Conservation (phyloP, 2,113 vertebrate species). For the Carlito syrichta region DNA sequence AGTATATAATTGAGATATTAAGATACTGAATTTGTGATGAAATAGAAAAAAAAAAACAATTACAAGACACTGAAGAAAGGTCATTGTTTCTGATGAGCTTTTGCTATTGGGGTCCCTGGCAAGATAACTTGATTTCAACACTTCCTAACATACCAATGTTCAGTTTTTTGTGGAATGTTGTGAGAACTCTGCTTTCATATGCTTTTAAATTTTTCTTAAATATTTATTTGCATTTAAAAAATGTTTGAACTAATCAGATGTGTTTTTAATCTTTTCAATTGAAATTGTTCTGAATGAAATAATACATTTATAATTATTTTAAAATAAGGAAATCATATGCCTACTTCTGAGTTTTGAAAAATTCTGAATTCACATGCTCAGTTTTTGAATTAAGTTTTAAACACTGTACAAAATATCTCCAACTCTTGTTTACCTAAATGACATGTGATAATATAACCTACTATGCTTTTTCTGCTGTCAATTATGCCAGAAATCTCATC, state of each 20-base stretch:
- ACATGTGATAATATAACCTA: neutral
- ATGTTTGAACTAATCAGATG: neutral
- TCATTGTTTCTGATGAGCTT: neutral
- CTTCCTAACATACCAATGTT: neutral
- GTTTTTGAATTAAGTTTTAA: neutral
- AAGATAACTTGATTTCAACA: neutral
- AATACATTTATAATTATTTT: neutral
- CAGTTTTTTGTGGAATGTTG: neutral
- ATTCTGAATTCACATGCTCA: neutral
- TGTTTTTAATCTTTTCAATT: neutral
- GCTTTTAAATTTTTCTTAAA: neutral
- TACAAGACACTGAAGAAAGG: neutral
- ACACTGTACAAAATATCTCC: neutral
- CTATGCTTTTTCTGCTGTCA: neutral
- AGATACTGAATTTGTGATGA: neutral
- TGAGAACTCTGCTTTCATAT: too few relatives aligned
- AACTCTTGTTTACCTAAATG: neutral
- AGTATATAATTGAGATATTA: neutral
- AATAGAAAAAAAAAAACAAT: neutral
- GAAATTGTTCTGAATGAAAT: neutral
- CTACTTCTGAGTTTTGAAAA: neutral
- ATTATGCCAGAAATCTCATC: neutral
- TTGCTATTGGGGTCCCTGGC: neutral
- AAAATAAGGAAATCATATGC: neutral
- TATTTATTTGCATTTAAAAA: neutral